Conservation (phyloP, 2,797 vertebrate genomes). For the Oryzias dopingdopingensis region DNA sequence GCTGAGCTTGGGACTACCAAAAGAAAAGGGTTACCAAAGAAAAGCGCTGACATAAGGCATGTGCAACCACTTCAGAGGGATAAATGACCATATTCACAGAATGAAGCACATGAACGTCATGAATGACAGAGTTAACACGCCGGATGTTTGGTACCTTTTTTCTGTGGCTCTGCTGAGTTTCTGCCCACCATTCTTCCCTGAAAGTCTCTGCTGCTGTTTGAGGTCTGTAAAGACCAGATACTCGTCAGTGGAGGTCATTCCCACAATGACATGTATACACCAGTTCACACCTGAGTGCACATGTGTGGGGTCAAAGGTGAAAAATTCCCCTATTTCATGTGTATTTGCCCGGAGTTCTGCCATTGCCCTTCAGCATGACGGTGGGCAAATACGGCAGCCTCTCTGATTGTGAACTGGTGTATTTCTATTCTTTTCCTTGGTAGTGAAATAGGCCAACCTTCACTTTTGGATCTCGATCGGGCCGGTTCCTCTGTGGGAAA, state of each 20-base stretch:
- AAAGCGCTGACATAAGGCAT: neutral
- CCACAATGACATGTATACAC: neutral
- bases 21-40: neutral
- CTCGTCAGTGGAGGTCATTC: neutral
- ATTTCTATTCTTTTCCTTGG: neutral
- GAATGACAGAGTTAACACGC: too few species aligned
- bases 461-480: slow-evolving; percentile 16
- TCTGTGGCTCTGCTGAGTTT: slow-evolving; percentile 34
- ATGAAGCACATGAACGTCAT: neutral
- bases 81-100: neutral
- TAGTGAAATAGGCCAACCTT: slow-evolving; percentile 35
- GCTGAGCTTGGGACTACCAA: slow-evolving; percentile 39
- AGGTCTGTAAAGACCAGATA: slow-evolving; percentile 31
- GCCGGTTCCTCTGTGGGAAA: slow-evolving; percentile 19
- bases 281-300: neutral
- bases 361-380: too few species aligned
- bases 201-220: slow-evolving; percentile 33
- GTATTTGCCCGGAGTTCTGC: too few species aligned
- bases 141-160: slow-evolving; percentile 43
- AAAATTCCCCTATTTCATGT: too few species aligned
- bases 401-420: too few species aligned
- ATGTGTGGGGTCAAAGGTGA: too few species aligned
- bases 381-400: too few species aligned
- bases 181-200: slow-evolving; percentile 35
- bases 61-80: neutral